Conservation (phyloP, 2,113 vertebrate genomes). For the Brachionichthys hirsutus region DNA sequence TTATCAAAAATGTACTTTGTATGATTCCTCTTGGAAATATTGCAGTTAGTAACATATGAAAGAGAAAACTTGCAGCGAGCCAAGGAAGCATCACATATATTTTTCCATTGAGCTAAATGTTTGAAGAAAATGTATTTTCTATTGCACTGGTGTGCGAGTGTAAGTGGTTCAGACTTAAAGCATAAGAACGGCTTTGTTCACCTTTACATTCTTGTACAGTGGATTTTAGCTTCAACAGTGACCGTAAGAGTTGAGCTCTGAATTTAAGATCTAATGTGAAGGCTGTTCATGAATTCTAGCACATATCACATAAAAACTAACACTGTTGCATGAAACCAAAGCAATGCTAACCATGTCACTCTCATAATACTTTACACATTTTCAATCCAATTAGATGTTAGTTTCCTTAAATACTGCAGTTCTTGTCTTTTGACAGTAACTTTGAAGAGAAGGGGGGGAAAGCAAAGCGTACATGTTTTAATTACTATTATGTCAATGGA, state of each 20-base stretch:
- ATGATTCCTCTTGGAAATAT: conserved; percentile 26
- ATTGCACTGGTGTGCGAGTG: not conserved
- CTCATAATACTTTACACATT: too few species aligned
- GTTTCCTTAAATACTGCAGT: too few species aligned
- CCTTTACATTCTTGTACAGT: not conserved
- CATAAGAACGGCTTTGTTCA: not conserved
- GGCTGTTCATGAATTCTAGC: not conserved
- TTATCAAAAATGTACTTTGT: conserved; percentile 47
- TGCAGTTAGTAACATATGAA: conserved; percentile 30
- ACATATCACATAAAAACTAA: not conserved
- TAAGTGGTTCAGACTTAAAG: not conserved
- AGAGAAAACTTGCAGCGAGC: not conserved
- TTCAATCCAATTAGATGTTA: too few species aligned
- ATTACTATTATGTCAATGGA: too few species aligned
- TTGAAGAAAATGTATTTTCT: not conserved
- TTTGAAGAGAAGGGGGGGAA: too few species aligned
- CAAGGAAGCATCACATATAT: not conserved
- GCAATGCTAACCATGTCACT: too few species aligned
- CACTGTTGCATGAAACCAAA: too few species aligned
- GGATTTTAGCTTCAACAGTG: not conserved
- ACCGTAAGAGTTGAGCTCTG: not conserved
- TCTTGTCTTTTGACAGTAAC: too few species aligned
- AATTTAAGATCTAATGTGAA: not conserved
- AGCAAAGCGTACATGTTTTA: too few species aligned
- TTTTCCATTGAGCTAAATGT: not conserved